A percentile compares a stretch with the other conserved stretches of the same genome.
Evolutionary conservation across 2,797 vertebrate genomes (phyloP).

Genomic region (Hylomyscus alleni): DNA sequence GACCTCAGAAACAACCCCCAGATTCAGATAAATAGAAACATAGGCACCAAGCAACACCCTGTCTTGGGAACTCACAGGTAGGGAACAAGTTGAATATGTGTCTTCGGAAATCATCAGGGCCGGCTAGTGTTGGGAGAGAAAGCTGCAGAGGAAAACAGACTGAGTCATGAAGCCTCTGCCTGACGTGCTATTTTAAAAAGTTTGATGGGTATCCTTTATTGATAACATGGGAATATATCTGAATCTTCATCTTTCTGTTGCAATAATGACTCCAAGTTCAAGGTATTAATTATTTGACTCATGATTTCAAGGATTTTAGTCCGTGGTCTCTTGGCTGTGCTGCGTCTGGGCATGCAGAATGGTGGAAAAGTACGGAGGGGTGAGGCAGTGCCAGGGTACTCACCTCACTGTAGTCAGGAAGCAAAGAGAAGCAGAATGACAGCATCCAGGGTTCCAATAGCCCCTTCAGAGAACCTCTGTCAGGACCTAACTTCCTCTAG

Average conservation of each 20-base stretch:
- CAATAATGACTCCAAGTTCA: too few relatives aligned
- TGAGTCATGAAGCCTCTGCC: background rate
- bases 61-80: background rate
- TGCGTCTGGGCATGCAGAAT: background rate
- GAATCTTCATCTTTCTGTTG: background rate
- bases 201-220: background rate
- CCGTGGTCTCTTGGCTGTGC: background rate
- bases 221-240: background rate
- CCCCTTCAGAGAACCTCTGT: background rate
- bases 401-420: background rate
- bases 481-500: background rate
- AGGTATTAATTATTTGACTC: background rate
- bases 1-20: background rate
- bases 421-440: background rate
- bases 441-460: background rate
- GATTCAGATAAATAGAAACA: background rate
- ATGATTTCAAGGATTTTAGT: background rate
- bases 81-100: background rate
- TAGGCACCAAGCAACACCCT: background rate
- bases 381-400: background rate
- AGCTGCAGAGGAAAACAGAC: background rate
- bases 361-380: too few relatives aligned
- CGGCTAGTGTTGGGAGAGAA: background rate
- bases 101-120: background rate
- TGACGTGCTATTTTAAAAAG: background rate